Base-by-base conservation (phyloP, 2,797 vertebrate species). In the Falco novaeseelandiae region DNA sequence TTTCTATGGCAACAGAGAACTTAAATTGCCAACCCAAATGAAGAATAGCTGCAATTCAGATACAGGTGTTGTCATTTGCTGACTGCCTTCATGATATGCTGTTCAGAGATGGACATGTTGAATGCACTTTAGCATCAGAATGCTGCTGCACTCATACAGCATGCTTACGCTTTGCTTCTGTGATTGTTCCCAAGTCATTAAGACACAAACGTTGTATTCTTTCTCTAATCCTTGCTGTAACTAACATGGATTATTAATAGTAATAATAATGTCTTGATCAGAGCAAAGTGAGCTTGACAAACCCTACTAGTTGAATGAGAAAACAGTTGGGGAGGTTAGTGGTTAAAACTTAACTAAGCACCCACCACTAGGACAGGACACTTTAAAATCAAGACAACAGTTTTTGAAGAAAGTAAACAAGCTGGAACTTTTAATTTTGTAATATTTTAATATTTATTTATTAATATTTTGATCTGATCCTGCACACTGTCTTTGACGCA, bases 201-300 rank as follows among this genome's bases (percentile, higher is more conserved):
- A 83, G 84, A 73, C 94, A 89, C 77, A 82, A 77, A 44, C 78
- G 30, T 48, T 23, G 4, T 93, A 52, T 65, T 87, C 29, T 97
- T 86, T 96, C 61, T 95, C 82, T 96, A 83, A 83, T 74, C 61
- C 70, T 95, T 83, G 54, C 62, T 98, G 85, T 95, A 93, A 97
- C 94, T 97, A 96, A 98, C 69, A 16, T 91, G 83, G 34, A 51
- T 81, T 96, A 76, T 89, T 94, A 93, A 95, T 73, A 89, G 58
- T 88, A 74, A 87, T 85, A 87, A 88, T 61, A 62, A 62, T 11
- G 3, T 94, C 69, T 57, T 96, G 92, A 97, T 88, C 97, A 97
- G 97, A 98, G 96, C 77, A 55, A 97, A 90, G 96, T 97, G 97
- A 98, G 94, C 95, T 97, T 97, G 69, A 88, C 76, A 94, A 95